Conservation (phyloP, 2,797 vertebrate genomes). For the Tauraco hartlaubi region DNA sequence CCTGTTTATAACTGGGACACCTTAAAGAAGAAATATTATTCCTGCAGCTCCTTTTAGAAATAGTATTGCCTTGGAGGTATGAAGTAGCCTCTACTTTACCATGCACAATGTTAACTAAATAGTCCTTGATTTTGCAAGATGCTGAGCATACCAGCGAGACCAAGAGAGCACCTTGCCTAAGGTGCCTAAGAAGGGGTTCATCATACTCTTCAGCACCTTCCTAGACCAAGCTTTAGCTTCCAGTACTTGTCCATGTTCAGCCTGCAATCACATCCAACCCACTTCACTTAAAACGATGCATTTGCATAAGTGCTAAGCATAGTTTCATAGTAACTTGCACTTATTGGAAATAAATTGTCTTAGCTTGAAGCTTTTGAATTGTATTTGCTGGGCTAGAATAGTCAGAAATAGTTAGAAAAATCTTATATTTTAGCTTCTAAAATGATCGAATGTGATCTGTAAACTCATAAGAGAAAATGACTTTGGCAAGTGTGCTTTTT, state of each 20-base stretch:
- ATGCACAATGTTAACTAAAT: neutral
- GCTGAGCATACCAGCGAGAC: neutral
- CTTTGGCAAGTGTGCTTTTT: neutral
- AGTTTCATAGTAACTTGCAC: neutral
- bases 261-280: neutral
- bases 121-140: neutral
- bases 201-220: neutral
- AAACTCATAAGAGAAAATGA: neutral
- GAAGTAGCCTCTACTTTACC: neutral
- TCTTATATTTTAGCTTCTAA: neutral
- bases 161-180: neutral
- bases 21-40: neutral
- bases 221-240: neutral
- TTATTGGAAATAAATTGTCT: neutral
- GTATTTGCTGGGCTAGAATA: neutral
- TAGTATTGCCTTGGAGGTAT: neutral
- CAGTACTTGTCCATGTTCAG: neutral
- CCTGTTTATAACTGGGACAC: neutral
- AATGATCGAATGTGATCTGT: neutral
- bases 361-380: neutral
- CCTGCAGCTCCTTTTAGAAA: neutral
- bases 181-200: neutral
- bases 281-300: neutral
- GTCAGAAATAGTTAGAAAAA: neutral
- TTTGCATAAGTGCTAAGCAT: neutral